Conservation (phyloP, 2,888 invertebrate genomes). For the Chaitophorus viminalis region DNA sequence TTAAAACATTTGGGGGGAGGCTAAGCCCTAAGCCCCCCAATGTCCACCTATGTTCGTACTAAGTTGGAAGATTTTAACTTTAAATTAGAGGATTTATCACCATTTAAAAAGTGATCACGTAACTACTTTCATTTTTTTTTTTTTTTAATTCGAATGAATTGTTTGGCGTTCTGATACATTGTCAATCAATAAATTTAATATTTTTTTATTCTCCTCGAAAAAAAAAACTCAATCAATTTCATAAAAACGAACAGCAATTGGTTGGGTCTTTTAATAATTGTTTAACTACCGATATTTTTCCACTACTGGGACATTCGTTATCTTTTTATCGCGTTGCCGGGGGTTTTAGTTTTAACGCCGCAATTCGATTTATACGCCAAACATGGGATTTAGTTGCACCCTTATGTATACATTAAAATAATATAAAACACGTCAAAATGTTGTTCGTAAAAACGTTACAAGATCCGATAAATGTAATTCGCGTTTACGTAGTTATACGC, state of each 20-base stretch:
- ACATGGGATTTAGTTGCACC: too few relatives aligned
- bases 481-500: too few relatives aligned
- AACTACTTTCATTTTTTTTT: neutral
- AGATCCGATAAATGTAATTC: too few relatives aligned
- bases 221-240: conserved; percentile 28
- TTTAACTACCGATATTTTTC: conserved; percentile 19
- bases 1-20: too few relatives aligned
- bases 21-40: too few relatives aligned
- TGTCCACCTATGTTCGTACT: too few relatives aligned
- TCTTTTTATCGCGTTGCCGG: neutral
- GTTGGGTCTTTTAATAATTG: conserved; percentile 16
- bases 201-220: neutral
- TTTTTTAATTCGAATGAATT: neutral
- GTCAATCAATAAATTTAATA: conserved; percentile 16
- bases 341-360: neutral
- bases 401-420: neutral
- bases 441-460: too few relatives aligned
- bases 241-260: conserved; percentile 18
- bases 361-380: too few relatives aligned
- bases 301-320: neutral
- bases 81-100: neutral
- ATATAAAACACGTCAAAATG: neutral
- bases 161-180: neutral
- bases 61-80: neutral
- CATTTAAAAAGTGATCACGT: conserved; percentile 17